Evolutionary conservation across 2,113 vertebrate genomes (phyloP).

Genomic region (Epinephelus fuscoguttatus): DNA sequence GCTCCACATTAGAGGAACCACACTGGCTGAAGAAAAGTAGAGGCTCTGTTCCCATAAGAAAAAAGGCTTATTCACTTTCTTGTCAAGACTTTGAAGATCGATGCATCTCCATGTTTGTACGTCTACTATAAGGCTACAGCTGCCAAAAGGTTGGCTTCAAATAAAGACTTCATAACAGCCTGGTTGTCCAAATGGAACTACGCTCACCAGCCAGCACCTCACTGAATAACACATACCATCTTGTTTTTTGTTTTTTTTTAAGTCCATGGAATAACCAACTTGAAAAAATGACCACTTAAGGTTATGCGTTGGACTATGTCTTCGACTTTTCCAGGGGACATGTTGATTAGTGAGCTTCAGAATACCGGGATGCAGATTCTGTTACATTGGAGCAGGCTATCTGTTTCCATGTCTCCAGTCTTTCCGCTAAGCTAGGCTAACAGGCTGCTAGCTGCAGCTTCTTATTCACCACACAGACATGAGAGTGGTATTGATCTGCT

Average conservation of each 20-base stretch:
- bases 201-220: neutral
- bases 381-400: neutral
- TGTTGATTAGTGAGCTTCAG: neutral
- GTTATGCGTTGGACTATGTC: neutral
- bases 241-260: neutral
- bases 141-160: neutral
- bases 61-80: neutral
- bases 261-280: neutral
- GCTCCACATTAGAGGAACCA: neutral
- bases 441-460: too few species aligned
- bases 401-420: neutral
- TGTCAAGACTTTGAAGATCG: neutral
- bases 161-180: neutral
- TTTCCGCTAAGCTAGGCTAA: conserved; percentile 7
- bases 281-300: neutral
- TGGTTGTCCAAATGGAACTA: neutral
- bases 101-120: neutral
- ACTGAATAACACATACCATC: neutral
- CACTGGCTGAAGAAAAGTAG: neutral
- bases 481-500: neutral
- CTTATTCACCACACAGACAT: too few species aligned
- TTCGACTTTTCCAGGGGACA: neutral
- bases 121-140: neutral
- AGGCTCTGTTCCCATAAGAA: neutral
- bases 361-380: neutral